A percentile compares a stretch with the other conserved stretches of the same genome.
These are phyloP conservation scores for Phrynocephalus forsythii DNA, from an alignment of 2,797 vertebrate genomes.

Conservation along the genomic window DNA sequence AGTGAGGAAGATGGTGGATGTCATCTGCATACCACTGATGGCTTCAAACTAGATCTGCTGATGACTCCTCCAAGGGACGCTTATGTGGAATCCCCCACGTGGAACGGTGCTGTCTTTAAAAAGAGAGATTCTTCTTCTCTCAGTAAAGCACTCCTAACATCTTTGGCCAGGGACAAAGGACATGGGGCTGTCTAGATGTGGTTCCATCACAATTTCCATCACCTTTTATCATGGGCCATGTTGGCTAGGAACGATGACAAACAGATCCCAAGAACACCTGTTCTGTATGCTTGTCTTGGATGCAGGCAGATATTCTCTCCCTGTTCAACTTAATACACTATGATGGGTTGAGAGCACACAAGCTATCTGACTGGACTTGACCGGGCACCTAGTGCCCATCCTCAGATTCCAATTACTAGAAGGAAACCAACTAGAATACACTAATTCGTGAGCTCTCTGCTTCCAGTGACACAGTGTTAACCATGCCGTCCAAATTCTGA, in stretches of 20 bases:
- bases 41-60: not conserved
- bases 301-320: too few species aligned
- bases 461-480: not conserved
- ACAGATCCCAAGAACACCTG: too few species aligned
- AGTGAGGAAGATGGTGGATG: not conserved
- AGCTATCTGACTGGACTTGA: too few species aligned
- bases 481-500: not conserved
- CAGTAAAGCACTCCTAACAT: not conserved
- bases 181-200: not conserved
- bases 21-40: not conserved
- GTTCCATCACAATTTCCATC: not conserved
- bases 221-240: not conserved
- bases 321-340: too few species aligned
- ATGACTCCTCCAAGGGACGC: not conserved
- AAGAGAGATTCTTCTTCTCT: too few species aligned
- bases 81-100: not conserved
- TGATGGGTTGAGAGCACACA: too few species aligned
- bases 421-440: not conserved
- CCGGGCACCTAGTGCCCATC: too few species aligned
- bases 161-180: not conserved
- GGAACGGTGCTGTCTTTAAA: too few species aligned
- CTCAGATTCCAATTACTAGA: not conserved
- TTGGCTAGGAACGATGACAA: not conserved
- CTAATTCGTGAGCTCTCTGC: not conserved
- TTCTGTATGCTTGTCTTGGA: too few species aligned